Evolutionary conservation across 2,888 invertebrate species (phyloP), one percentile per base, ranked within the genome.

Genomic region (Cremastinae sp.): DNA sequence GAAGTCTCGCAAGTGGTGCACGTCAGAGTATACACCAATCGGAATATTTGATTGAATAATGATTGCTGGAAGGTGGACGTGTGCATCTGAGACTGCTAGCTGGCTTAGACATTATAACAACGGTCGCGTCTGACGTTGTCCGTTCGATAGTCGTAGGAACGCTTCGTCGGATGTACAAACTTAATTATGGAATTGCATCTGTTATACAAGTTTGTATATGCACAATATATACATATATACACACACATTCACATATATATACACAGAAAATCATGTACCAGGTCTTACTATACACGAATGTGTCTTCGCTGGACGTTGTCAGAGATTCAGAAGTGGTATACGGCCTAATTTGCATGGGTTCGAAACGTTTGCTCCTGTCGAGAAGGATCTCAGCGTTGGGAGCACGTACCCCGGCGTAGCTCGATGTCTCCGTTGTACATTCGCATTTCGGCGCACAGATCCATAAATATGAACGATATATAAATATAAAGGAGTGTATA

Each of bases 311-410:
- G 69, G 73, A 65, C 76, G 59, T 65, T 69, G 51, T 61, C 53
- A 61, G 53, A 70, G 69, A 73, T 70, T 65, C 41, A 12, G 9
- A 18, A 64, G 22, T 56, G 12, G 66, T 51, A 45, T 66, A 49
- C 47, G 55, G 81, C 83, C 85, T 87, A 85, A 87, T 87, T 86
- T 87, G 86, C 87, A 87, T 87, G 83, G 79, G 84, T 79, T 85
- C 82, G 82, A 82, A 83, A 76, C 53, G 73, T 35, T 53, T 62
- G 49, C 69, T 59, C 53, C 65, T 69, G 20, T n/a, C n/a, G 16
- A 35, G 68, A 64, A 58, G 62, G 69, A 76, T 72, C 45, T 41
- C n/a, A n/a, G n/a, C n/a, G n/a, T n/a, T n/a, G n/a, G n/a, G n/a
- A n/a, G n/a, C n/a, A n/a, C n/a, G n/a, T n/a, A n/a, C n/a, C n/a